Evolutionary conservation across 2,113 vertebrate species (phyloP).

Genomic region (Colistium nudipinnis): DNA sequence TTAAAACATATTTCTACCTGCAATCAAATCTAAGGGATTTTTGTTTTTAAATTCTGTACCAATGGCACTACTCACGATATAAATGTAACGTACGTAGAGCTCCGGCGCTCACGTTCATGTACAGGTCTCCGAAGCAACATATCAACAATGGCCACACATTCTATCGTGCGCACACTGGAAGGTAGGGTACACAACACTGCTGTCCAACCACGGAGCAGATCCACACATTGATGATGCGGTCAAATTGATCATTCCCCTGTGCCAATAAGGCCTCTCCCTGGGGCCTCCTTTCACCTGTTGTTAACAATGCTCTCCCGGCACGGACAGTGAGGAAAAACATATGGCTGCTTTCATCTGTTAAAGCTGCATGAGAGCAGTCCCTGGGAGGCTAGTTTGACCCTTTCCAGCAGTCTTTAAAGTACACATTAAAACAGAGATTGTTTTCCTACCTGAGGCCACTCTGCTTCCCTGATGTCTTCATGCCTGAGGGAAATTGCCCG

Average conservation of each 20-base stretch:
- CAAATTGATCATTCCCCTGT: conserved; percentile 58
- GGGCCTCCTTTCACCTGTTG: conserved; percentile 72
- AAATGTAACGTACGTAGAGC: background rate
- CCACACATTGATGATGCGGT: conserved; percentile 41
- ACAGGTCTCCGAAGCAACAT: background rate
- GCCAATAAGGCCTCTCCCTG: conserved; percentile 53
- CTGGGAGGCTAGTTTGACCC: conserved; percentile 69
- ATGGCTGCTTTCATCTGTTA: conserved; percentile 65
- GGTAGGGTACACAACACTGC: background rate
- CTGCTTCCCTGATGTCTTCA: conserved; percentile 36
- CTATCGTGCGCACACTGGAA: background rate
- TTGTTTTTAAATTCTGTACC: background rate
- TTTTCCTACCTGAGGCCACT: conserved; percentile 54
- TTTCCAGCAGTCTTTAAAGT: conserved; percentile 48
- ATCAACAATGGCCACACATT: background rate
- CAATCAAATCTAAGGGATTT: background rate
- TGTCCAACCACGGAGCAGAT: conserved; percentile 11
- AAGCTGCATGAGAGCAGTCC: conserved; percentile 49
- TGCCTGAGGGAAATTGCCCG: conserved; percentile 38
- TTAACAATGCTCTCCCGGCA: conserved; percentile 60
- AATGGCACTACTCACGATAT: background rate
- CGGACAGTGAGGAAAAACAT: conserved; percentile 65
- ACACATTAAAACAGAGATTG: conserved; percentile 66
- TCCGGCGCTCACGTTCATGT: background rate
- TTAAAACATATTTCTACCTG: background rate